Evolutionary conservation across 2,113 vertebrate genomes (phyloP).

Genomic region (Cygnus buccinator): DNA sequence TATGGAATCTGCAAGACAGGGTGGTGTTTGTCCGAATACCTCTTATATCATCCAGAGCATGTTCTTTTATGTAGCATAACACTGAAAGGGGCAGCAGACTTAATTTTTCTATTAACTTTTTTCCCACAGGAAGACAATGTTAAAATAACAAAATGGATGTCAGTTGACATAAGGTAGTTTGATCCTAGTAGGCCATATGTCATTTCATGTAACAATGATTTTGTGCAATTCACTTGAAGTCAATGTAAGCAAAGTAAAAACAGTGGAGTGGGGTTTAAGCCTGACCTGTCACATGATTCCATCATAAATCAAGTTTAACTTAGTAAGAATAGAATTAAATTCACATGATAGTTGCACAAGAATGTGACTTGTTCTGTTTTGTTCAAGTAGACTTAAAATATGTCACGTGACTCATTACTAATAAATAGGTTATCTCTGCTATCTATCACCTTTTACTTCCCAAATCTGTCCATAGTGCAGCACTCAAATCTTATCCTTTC

Average conservation of each 20-base stretch:
- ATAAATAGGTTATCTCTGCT: not conserved
- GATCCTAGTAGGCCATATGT: not conserved
- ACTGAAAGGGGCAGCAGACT: not conserved
- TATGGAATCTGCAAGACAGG: not conserved
- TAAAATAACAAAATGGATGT: not conserved
- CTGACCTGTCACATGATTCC: not conserved
- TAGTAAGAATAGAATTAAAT: not conserved
- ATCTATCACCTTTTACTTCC: not conserved
- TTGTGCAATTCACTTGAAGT: not conserved
- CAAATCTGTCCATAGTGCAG: not conserved
- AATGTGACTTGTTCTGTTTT: not conserved
- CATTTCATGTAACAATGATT: not conserved
- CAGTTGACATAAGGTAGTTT: not conserved
- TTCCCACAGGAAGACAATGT: not conserved
- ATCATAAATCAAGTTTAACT: not conserved
- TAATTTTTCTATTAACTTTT: not conserved
- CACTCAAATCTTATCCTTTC: not conserved
- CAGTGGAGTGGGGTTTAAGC: not conserved
- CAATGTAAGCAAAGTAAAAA: not conserved
- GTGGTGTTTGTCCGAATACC: not conserved
- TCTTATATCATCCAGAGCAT: not conserved
- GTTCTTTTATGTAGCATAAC: not conserved
- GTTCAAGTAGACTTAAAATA: not conserved
- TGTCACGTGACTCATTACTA: rapidly evolving
- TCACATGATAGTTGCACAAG: not conserved